Base-by-base conservation (phyloP, 2,888 invertebrate species). In the Ichneumon xanthorius region DNA sequence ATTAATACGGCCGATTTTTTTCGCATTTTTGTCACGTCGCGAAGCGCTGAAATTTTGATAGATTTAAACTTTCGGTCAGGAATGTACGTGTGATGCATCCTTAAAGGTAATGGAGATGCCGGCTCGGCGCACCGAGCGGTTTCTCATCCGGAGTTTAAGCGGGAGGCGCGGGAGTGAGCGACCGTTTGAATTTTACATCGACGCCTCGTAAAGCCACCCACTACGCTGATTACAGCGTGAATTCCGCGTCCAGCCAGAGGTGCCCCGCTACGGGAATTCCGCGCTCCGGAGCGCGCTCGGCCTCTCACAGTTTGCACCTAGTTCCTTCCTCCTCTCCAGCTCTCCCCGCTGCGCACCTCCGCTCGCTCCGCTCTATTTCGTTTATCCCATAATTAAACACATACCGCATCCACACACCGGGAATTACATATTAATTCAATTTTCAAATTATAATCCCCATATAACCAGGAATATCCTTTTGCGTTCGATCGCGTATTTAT, bases 161-260 rank as follows among this genome's bases (percentile, higher is more conserved):
- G 53, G 33, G 71, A 37, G 26, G 26, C 40, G 22, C 30, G 30
- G 26, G 40, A 9, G 45, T 22, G 26, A 58, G 45, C 73, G 26
- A 73, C 45, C 73, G 73, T 61, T 61, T 73, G 73, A 73, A 73
- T 73, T 73, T 73, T 73, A 61, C 73, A 73, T 73, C 40, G 73
- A 61, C 73, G 73, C 73, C 73, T 73, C 73, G 45, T 73, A 73
- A 73, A 61, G 73, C 73, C 73, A 61, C 61, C 73, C 73, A 58
- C 73, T 58, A 61, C 61, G 58, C 26, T 45, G 73, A 73, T 73
- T 73, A 73, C 26, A 73, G 73, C 73, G 61, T n/a, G 73, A 73
- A 73, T 73, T 73, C 73, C 73, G 45, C 73, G 61, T 40, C 61
- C 73, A 73, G 40, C 73, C 26, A 45, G 45, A 14, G 16, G 61